Percentiles rank a stretch among this genome's conserved stretches.
Evolutionary conservation across 2,113 vertebrate genomes (phyloP).

Genomic region (Grus americana): DNA sequence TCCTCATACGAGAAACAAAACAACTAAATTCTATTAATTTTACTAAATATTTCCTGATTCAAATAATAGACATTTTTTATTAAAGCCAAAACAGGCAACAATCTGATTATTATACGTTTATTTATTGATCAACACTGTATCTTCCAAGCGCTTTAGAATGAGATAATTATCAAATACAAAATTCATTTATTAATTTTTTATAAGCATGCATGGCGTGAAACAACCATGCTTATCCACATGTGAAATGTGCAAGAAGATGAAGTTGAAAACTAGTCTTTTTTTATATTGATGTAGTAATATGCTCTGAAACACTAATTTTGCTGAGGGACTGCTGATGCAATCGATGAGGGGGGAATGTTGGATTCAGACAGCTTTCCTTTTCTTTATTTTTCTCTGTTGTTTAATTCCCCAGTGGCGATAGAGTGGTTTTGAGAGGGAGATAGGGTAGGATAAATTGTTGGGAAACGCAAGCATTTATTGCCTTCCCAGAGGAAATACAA

Average conservation of each 20-base stretch:
- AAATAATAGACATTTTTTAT: neutral
- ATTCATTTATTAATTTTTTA: too few species aligned
- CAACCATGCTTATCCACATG: neutral
- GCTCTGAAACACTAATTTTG: neutral
- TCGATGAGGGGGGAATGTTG: neutral
- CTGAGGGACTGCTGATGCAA: neutral
- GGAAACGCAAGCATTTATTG: slow-evolving; percentile 1
- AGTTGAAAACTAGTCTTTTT: neutral
- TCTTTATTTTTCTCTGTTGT: neutral
- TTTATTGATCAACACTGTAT: neutral
- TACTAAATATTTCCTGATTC: neutral
- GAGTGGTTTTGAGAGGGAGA: neutral
- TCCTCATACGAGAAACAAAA: neutral
- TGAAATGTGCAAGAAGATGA: neutral
- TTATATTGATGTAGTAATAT: neutral
- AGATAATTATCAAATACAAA: neutral
- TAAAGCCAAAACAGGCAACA: neutral
- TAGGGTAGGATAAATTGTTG: neutral
- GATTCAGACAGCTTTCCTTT: neutral
- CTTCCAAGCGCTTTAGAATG: neutral
- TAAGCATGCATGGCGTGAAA: neutral
- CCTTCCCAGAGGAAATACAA: slow-evolving; percentile 10
- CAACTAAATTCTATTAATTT: neutral
- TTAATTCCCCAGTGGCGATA: neutral
- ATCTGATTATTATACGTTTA: neutral